Evolutionary conservation across 2,888 invertebrate genomes (phyloP).

Genomic region (Heliconius charithonia): DNA sequence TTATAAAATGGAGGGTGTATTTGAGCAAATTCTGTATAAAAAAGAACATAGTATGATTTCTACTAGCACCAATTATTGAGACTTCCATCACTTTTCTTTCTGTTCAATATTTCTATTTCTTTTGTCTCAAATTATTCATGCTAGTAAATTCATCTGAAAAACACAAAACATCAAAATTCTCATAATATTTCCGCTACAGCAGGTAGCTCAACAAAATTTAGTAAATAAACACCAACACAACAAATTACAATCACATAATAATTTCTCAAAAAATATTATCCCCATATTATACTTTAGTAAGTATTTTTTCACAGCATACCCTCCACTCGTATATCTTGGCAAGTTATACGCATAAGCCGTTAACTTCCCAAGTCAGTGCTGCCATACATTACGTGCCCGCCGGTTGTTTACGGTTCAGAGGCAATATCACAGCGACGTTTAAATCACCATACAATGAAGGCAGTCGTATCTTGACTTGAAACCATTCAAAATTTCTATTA

Average conservation of each 20-base stretch:
- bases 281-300: neutral
- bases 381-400: constrained; percentile 32
- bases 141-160: too few species aligned
- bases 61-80: too few species aligned
- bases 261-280: constrained; percentile 3
- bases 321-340: constrained; percentile 20
- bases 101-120: neutral
- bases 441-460: constrained; percentile 30
- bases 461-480: constrained; percentile 30
- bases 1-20: neutral
- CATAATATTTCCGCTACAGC: neutral
- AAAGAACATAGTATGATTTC: too few species aligned
- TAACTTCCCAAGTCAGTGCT: constrained; percentile 33
- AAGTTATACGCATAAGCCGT: constrained; percentile 36
- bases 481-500: constrained; percentile 12
- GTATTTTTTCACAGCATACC: constrained; percentile 15
- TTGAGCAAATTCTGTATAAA: too few species aligned
- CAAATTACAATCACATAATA: neutral
- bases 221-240: neutral
- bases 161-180: neutral
- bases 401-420: constrained; percentile 29
- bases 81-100: neutral
- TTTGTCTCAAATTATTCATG: neutral
- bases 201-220: neutral
- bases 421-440: constrained; percentile 23